Evolutionary conservation across 1,140 invertebrate genomes (phyloP).

Genomic region (Danaus plexippus): DNA sequence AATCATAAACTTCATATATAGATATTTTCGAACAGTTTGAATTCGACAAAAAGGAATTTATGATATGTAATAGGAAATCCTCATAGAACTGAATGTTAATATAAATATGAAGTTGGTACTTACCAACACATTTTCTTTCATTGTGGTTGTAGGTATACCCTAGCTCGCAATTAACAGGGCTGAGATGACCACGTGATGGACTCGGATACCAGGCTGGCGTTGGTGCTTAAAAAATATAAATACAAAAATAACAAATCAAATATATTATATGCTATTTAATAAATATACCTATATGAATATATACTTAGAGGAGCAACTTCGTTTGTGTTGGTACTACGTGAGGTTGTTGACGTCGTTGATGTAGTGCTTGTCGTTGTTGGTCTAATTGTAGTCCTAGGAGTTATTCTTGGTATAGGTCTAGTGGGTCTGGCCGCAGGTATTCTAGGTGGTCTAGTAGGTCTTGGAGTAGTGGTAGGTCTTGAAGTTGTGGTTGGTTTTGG

Average conservation of each 20-base stretch:
- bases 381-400: constrained; percentile 21
- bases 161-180: constrained; percentile 38
- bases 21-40: no score
- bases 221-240: constrained; percentile 6
- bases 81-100: constrained; percentile 36
- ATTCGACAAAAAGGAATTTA: no score
- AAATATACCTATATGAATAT: background rate
- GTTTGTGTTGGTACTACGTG: background rate
- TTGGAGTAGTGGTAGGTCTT: no score
- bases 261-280: background rate
- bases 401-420: constrained; percentile 21
- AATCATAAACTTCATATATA: no score
- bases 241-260: background rate
- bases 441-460: no score
- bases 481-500: constrained; percentile 10
- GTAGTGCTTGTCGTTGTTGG: constrained; percentile 26
- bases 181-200: constrained; percentile 19
- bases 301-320: constrained; percentile 8
- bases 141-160: constrained; percentile 41
- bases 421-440: constrained; percentile 21
- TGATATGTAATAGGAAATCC: background rate
- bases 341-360: background rate
- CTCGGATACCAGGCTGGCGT: constrained; percentile 29
- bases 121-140: constrained; percentile 50
- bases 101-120: constrained; percentile 14